Evolutionary conservation across 2,888 invertebrate species (phyloP).

Genomic region (Andrena haemorrhoa): DNA sequence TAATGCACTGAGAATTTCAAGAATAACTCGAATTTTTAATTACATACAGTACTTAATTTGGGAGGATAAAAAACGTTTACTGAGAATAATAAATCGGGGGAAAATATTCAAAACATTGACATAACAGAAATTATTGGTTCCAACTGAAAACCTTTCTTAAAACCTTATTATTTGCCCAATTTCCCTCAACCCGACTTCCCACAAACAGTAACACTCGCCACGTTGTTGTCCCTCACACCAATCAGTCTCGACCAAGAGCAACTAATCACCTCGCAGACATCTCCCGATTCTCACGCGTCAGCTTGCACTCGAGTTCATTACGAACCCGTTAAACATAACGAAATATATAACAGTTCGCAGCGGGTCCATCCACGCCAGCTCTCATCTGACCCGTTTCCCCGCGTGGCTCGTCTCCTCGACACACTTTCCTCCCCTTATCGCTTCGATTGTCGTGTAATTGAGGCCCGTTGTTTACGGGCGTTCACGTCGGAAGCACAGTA

Average conservation of each 20-base stretch:
- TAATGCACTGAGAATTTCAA: too few species aligned
- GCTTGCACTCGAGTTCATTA: slow-evolving; percentile 1
- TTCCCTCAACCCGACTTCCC: too few species aligned
- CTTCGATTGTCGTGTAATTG: slow-evolving; percentile 47
- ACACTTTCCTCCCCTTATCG: slow-evolving; percentile 37
- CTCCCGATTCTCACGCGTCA: background rate
- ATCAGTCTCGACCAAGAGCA: background rate
- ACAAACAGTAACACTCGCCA: too few species aligned
- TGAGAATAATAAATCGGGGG: too few species aligned
- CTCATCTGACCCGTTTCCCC: slow-evolving; percentile 23
- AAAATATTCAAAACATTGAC: too few species aligned
- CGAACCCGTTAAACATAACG: slow-evolving; percentile 45
- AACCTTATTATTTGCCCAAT: too few species aligned
- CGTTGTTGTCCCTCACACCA: background rate
- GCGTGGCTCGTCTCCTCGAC: slow-evolving; percentile 22
- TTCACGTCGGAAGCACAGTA: slow-evolving; percentile 37
- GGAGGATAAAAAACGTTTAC: too few species aligned
- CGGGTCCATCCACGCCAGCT: background rate
- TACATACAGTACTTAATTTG: too few species aligned
- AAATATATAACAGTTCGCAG: slow-evolving; percentile 17
- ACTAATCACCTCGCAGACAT: background rate
- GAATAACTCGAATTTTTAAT: too few species aligned
- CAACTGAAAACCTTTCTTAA: too few species aligned
- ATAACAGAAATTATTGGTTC: too few species aligned
- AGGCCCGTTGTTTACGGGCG: slow-evolving; percentile 31